Evolutionary conservation across 2,888 invertebrate genomes (phyloP), one percentile per base, ranked within the genome.

Genomic region (Epiblema foenella): DNA sequence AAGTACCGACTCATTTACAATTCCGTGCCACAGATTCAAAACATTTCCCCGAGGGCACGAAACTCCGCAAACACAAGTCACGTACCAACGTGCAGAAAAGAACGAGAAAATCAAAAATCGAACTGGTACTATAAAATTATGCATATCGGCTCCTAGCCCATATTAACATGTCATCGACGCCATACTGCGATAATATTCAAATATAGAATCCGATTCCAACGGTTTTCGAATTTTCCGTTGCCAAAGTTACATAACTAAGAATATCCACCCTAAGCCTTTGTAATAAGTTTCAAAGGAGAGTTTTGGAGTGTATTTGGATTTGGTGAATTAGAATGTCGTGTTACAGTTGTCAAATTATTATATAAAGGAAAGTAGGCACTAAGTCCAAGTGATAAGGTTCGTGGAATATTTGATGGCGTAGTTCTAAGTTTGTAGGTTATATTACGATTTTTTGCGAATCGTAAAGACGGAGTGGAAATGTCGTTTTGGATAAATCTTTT

Each of bases 131-230:
- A 68, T 72, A 72, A 72, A 68, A 72, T 72, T 72, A 69, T 72
- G 72, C 72, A 72, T 72, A 72, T 72, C 72, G 72, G 62, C 59
- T 64, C 63, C 72, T 42, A 29, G 24, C 59, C 68, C 64, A 60
- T 72, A 72, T 72, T 72, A 72, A 72, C 72, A 72, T 72, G 68
- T 72, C 72, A 72, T 72, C 59, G 68, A 63, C 64, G 72, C 72
- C 72, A 72, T 72, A 72, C 64, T 72, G 72, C 59, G 58, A 72
- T 68, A 72, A 68, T 72, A 72, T 72, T 68, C 69, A 64, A 71
- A 71, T 71, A 62, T 66, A 62, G 66, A 67, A 71, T 56, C 49
- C 66, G 52, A 71, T 71, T 71, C 66, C 20, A 67, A 71, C 66
- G 62, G 51, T 33, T 17, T 51, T 37, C 33, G 24, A 58, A 29